A percentile compares a stretch with the other conserved stretches of the same genome.
phyloP scores from a whole-genome alignment of 2,797 vertebrate species.

The Rhinophrynus dorsalis region DNA sequence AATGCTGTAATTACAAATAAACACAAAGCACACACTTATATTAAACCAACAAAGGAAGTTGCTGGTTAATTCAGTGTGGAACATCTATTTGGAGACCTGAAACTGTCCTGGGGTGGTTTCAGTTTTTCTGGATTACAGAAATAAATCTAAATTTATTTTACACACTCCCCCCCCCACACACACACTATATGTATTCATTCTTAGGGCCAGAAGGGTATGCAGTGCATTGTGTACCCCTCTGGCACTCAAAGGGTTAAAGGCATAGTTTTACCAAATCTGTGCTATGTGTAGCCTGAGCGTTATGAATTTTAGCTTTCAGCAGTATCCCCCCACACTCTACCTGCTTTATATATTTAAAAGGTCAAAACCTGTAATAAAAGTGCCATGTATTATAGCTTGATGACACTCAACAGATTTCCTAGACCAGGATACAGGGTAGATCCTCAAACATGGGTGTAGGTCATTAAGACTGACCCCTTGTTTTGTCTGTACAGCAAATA shows the following conservation, averaged over 20 bases:
- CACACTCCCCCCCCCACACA: no score
- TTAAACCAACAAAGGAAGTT: neutral
- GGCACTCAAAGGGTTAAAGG: no score
- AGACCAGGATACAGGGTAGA: constrained; percentile 65
- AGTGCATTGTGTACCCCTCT: no score
- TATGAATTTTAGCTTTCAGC: constrained; percentile 54
- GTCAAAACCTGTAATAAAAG: constrained; percentile 76
- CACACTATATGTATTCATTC: no score
- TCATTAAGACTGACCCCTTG: constrained; percentile 61
- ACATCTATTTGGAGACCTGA: neutral
- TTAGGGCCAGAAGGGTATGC: no score
- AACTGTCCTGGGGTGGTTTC: neutral
- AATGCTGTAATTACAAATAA: no score
- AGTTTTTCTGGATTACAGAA: no score
- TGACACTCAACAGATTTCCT: constrained; percentile 67
- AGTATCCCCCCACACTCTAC: constrained; percentile 63
- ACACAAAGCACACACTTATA: no score
- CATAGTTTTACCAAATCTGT: no score
- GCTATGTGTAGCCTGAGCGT: neutral
- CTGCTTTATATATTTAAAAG: constrained; percentile 67
- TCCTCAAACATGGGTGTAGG: constrained; percentile 64
- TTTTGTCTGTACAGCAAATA: constrained; percentile 60
- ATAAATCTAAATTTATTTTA: no score
- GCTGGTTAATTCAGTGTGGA: neutral
- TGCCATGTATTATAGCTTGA: constrained; percentile 70